Evolutionary conservation across 2,888 invertebrate genomes (phyloP), one percentile per base, ranked within the genome.

Genomic region (Oegoconia quadripuncta): DNA sequence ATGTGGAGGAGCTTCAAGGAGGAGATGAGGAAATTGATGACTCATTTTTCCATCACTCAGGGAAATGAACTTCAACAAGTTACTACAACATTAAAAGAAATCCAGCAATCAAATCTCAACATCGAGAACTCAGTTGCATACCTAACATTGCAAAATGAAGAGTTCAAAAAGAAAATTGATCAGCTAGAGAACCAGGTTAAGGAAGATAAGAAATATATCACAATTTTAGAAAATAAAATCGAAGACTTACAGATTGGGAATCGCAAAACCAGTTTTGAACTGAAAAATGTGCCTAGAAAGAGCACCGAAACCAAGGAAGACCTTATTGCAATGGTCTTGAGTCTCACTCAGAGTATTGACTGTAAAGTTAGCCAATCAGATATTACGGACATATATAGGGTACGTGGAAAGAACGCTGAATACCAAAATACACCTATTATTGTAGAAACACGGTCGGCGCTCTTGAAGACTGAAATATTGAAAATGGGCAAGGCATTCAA

Each of bases 401-500:
- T 37, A 3, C 30, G 23, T 18, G 13, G n/a, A 2, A 44, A 32
- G 15, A 40, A 23, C 12, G 23, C 27, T 7, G 15, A 12, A 7
- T 31, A 9, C 3, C 17, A 20, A 5, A 34, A 15, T 9, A 17
- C 43, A 15, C 43, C 39, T 3, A 38, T 42, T 16, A 25, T 42
- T 2, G 34, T 42, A 8, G 37, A 42, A 22, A 15, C 22, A 13
- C 6, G 22, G 4, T 37, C 42, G 1, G 18, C 38, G 2, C 8
- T 42, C n/a, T 8, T 32, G 6, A 35, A 27, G 7, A 44, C 33
- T 9, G 38, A 46, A 3, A 7, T 48, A 0, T n/a, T 52, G 1
- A 40, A 40, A 26, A 40, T 20, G 22, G 16, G 33, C 8, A 52
- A 44, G 17, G 3, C 25, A 0, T 48, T 34, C 28, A 52, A 52